Conservation (phyloP, 2,113 vertebrate species). For the Perca fluviatilis region DNA sequence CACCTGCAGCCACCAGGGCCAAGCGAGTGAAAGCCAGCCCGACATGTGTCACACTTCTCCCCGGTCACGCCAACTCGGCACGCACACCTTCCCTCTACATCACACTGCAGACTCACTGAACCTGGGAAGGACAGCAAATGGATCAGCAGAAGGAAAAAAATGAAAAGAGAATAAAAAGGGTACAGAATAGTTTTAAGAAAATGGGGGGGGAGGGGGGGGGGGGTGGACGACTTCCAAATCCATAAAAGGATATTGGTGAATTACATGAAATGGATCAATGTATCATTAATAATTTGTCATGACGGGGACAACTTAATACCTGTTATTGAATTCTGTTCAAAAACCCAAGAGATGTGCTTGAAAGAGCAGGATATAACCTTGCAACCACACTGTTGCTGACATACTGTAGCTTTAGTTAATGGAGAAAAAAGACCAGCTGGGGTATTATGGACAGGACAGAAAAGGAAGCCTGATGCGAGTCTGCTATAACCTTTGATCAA, state of each 20-base stretch:
- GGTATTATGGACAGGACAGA: constrained; percentile 36
- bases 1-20: constrained; percentile 93
- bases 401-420: constrained; percentile 55
- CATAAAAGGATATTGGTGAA: neutral
- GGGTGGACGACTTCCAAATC: neutral
- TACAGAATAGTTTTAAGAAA: neutral
- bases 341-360: constrained; percentile 12
- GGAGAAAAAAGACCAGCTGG: constrained; percentile 54
- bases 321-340: constrained; percentile 44
- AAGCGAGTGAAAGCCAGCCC: constrained; percentile 91
- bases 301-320: constrained; percentile 10
- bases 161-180: neutral
- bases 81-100: constrained; percentile 84
- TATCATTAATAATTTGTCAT: constrained; percentile 32
- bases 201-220: accelerated
- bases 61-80: constrained; percentile 89
- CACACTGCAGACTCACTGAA: constrained; percentile 89
- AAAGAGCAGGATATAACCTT: constrained; percentile 28
- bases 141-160: neutral
- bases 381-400: constrained; percentile 27
- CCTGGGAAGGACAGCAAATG: constrained; percentile 75
- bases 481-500: constrained; percentile 64
- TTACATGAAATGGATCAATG: constrained; percentile 30
- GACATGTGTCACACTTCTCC: constrained; percentile 93
- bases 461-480: constrained; percentile 49